Evolutionary conservation across 2,888 invertebrate genomes (phyloP).

Genomic region (Nephrocerus scutellatus): DNA sequence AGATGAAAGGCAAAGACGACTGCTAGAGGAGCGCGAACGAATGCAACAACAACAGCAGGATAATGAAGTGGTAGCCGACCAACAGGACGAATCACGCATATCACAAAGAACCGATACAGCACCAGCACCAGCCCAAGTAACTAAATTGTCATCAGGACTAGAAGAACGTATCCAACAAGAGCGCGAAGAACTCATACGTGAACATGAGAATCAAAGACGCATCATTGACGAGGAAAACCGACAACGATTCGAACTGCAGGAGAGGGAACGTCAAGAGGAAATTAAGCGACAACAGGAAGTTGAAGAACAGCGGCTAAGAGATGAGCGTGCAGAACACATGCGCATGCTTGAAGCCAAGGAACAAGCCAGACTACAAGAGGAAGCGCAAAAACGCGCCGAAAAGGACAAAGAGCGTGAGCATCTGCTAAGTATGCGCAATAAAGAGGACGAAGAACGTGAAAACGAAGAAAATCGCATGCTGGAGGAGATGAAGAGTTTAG

Average conservation of each 20-base stretch:
- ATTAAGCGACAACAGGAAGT: conserved; percentile 35
- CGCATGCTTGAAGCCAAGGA: conserved; percentile 35
- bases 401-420: conserved; percentile 35
- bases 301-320: conserved; percentile 35
- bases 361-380: conserved; percentile 34
- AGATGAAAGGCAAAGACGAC: conserved; percentile 7
- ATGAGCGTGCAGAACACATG: conserved; percentile 32
- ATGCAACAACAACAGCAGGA: conserved; percentile 12
- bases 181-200: conserved; percentile 32
- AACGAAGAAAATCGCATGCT: conserved; percentile 37
- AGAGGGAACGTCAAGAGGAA: conserved; percentile 32
- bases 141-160: no score
- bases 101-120: neutral
- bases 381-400: conserved; percentile 32
- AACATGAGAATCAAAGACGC: conserved; percentile 35
- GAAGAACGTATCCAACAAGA: conserved; percentile 31
- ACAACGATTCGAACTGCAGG: conserved; percentile 31
- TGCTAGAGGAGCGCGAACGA: conserved; percentile 4
- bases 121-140: no score
- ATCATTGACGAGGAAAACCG: conserved; percentile 32
- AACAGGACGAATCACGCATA: no score
- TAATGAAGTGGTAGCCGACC: no score
- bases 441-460: conserved; percentile 29
- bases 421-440: conserved; percentile 35
- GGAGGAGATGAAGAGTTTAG: conserved; percentile 31